Evolutionary conservation across 37 sponge, comb jelly and placozoan species (phyloP).

Genomic region (Oscarella lobularis): DNA sequence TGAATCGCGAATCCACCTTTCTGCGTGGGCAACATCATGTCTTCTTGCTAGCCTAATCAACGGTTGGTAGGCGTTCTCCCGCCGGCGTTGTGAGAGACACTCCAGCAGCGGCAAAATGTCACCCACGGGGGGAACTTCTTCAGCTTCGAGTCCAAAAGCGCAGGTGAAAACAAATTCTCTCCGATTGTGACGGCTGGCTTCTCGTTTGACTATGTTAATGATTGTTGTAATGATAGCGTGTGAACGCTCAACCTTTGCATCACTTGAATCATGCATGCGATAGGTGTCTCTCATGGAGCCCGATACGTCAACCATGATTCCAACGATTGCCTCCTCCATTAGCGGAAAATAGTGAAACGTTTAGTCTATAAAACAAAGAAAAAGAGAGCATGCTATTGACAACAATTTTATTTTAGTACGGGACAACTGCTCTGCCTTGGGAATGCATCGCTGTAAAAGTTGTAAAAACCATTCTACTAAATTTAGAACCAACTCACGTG

Average conservation of each 20-base stretch:
- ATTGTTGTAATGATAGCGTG: constrained; percentile 24
- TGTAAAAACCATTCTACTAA: no score
- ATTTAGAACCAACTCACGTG: no score
- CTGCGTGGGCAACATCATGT: constrained; percentile 12
- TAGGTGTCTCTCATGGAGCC: constrained; percentile 26
- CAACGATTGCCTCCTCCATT: constrained; percentile 4
- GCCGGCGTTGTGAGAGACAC: neutral
- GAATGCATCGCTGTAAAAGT: no score
- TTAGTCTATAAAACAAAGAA: neutral
- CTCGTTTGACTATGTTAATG: constrained; percentile 14
- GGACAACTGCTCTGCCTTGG: no score
- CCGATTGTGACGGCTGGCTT: constrained; percentile 4
- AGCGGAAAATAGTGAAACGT: neutral
- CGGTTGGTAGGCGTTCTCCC: neutral
- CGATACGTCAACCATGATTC: constrained; percentile 23
- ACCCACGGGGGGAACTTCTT: neutral
- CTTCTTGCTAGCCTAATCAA: constrained; percentile 10
- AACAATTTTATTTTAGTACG: no score
- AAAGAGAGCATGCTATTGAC: no score
- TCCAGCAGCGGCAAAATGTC: constrained; percentile 23
- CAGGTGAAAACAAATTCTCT: constrained; percentile 11
- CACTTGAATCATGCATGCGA: neutral
- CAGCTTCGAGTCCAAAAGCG: constrained; percentile 21
- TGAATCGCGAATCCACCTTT: constrained; percentile 18
- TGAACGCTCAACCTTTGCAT: constrained; percentile 16